Percentiles rank a stretch among this genome's conserved stretches.
Evolutionary conservation across 2,888 invertebrate species (phyloP).

Genomic region (Oscheius sp.): DNA sequence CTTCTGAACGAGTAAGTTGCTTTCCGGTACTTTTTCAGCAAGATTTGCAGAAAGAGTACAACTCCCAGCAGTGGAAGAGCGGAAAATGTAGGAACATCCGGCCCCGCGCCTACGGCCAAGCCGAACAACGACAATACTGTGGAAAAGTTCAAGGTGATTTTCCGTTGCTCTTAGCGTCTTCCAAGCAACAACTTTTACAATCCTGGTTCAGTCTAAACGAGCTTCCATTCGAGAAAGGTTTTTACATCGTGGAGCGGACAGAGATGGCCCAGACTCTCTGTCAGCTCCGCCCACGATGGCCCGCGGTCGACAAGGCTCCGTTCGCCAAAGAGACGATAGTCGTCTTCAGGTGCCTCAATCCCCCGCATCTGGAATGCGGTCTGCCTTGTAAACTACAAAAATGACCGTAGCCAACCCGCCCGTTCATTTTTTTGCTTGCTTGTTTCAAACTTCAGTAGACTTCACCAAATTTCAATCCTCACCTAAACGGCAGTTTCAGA

Average conservation of each 20-base stretch:
- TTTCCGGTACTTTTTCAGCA: background rate
- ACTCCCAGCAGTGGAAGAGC: slow-evolving; percentile 42
- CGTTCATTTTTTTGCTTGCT: background rate
- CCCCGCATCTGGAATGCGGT: background rate
- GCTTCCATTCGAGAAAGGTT: slow-evolving; percentile 7
- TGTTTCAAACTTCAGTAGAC: background rate
- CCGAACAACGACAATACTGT: slow-evolving; percentile 34
- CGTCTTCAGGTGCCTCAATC: slow-evolving; percentile 27
- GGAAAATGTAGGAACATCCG: slow-evolving; percentile 38
- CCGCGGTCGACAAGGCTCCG: slow-evolving; percentile 23
- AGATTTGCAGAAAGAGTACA: slow-evolving; percentile 23
- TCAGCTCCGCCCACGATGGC: slow-evolving; percentile 29
- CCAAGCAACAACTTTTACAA: background rate
- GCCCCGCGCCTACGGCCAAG: slow-evolving; percentile 35
- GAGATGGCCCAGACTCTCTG: slow-evolving; percentile 10
- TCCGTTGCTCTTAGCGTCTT: background rate
- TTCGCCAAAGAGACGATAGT: slow-evolving; percentile 29
- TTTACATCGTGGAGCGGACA: slow-evolving; percentile 15
- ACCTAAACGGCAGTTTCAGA: slow-evolving; percentile 73
- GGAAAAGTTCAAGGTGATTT: slow-evolving; percentile 56
- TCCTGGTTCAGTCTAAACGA: background rate
- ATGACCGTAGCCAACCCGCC: slow-evolving; percentile 1
- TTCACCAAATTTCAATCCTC: background rate
- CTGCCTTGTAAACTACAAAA: background rate
- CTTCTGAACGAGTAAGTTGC: slow-evolving; percentile 43